Percentiles rank a stretch among this genome's conserved stretches.
phyloP scores from a whole-genome alignment of 2,113 vertebrate species.

The Crotalus viridis region DNA sequence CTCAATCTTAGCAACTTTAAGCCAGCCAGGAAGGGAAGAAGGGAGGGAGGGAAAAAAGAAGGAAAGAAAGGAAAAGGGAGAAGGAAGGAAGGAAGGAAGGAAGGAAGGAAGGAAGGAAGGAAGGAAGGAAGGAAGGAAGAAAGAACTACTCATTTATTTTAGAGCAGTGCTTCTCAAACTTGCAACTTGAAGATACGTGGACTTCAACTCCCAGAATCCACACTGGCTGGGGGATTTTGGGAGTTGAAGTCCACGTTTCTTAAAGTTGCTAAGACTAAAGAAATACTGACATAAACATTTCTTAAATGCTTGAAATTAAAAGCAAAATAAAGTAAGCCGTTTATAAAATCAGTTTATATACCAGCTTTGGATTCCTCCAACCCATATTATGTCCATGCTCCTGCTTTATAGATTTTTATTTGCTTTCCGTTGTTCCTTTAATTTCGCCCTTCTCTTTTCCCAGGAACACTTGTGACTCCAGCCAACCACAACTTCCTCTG shows the following conservation, averaged over 20 bases:
- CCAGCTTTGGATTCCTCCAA: not conserved
- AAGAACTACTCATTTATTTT: not conserved
- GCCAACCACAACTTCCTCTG: not conserved
- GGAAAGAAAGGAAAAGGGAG: no score
- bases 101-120: no score
- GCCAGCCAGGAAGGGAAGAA: not conserved
- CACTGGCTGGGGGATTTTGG: not conserved
- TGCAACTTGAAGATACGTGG: not conserved
- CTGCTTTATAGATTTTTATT: not conserved
- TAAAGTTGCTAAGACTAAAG: not conserved
- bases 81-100: not conserved
- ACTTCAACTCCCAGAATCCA: not conserved
- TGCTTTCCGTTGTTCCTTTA: not conserved
- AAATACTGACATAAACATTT: not conserved
- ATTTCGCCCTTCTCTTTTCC: not conserved
- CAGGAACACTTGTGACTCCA: not conserved
- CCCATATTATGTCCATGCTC: not conserved
- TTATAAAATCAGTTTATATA: not conserved
- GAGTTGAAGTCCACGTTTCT: not conserved
- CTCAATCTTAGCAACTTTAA: not conserved
- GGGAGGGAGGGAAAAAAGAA: no score
- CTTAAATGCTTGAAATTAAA: not conserved
- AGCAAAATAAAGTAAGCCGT: not conserved
- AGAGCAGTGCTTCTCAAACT: not conserved
- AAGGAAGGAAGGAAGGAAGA: no score